phyloP scores from a whole-genome alignment of 2,888 invertebrate genomes.

The Noctua janthe region DNA sequence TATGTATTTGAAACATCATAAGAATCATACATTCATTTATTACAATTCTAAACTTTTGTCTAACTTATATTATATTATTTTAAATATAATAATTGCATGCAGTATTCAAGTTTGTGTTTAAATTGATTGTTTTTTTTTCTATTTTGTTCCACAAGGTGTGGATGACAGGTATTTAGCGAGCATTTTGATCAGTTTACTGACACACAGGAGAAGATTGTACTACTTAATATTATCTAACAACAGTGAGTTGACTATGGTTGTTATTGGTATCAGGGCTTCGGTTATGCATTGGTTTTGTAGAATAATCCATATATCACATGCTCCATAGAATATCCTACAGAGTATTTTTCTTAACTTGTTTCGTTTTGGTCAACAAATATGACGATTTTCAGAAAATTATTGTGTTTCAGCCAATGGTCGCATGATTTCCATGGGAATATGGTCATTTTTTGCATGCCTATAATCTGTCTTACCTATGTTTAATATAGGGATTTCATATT shows the following conservation, averaged over 20 bases:
- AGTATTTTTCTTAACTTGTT: background rate
- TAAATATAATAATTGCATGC: conserved; percentile 20
- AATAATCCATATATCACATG: conserved; percentile 54
- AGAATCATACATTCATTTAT: background rate
- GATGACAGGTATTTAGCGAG: conserved; percentile 76
- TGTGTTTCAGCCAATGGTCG: background rate
- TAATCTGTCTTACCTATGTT: background rate
- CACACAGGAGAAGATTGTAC: conserved; percentile 71
- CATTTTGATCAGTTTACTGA: conserved; percentile 75
- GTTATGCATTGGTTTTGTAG: conserved; percentile 39
- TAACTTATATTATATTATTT: background rate
- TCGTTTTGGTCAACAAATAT: background rate
- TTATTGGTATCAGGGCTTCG: conserved; percentile 59
- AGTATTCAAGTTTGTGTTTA: conserved; percentile 39
- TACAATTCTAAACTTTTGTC: background rate
- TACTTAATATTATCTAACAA: conserved; percentile 65
- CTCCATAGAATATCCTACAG: background rate
- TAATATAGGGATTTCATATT: background rate
- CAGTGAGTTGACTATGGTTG: conserved; percentile 71
- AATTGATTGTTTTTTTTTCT: conserved; percentile 60
- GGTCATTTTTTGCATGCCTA: background rate
- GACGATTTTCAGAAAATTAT: background rate
- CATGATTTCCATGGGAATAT: background rate
- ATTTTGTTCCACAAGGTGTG: conserved; percentile 77
- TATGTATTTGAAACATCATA: conserved; percentile 10